Conservation (phyloP, 1,140 invertebrate species). For the Nasonia longicornis region DNA sequence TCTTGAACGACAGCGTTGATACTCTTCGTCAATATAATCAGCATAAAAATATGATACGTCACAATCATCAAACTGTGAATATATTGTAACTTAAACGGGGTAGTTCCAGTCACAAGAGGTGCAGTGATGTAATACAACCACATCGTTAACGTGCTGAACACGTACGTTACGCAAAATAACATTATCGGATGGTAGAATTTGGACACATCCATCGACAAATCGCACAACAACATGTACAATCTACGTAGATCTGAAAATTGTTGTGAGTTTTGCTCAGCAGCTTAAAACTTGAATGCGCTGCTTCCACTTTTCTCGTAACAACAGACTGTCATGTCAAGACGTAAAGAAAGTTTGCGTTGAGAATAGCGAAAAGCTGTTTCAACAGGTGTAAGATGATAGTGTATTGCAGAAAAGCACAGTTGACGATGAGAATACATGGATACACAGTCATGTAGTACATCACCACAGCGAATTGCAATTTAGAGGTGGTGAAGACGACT, state of each 20-base stretch:
- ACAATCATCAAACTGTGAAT: not conserved
- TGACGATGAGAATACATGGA: not conserved
- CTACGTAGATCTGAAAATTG: not conserved
- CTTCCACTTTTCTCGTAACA: not conserved
- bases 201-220: constrained; percentile 8
- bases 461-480: not conserved
- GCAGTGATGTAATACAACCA: not conserved
- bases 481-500: not conserved
- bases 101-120: not conserved
- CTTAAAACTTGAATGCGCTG: not conserved
- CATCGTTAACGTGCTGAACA: not conserved
- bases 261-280: not conserved
- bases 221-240: not conserved
- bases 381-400: not conserved
- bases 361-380: not conserved
- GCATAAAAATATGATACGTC: not conserved
- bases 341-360: not conserved
- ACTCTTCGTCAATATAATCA: not conserved
- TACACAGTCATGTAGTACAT: not conserved
- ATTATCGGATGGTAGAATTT: not conserved
- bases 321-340: not conserved
- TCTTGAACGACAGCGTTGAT: not conserved
- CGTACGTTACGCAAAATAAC: not conserved
- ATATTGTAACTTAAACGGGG: not conserved
- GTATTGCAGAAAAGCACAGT: not conserved